These are phyloP conservation scores for Noctua fimbriata DNA, from an alignment of 2,888 invertebrate species.

Conservation along the genomic window DNA sequence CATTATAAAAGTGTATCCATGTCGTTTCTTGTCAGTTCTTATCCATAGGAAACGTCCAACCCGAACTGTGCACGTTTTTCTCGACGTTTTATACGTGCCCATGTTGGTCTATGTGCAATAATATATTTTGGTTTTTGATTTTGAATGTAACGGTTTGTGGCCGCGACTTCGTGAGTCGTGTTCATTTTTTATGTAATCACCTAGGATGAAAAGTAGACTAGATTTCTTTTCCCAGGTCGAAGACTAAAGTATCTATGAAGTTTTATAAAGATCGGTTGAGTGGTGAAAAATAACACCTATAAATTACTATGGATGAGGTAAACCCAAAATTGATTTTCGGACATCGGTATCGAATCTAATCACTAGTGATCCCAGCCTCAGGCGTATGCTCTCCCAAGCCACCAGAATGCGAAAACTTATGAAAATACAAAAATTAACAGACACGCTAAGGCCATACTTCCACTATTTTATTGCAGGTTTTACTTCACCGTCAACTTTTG, in stretches of 20 bases:
- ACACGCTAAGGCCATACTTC: background rate
- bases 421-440: conserved; percentile 1
- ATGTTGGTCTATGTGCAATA: too few species aligned
- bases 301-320: background rate
- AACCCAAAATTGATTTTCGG: background rate
- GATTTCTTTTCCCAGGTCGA: background rate
- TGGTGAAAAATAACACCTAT: background rate
- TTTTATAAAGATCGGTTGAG: background rate
- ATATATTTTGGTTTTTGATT: too few species aligned
- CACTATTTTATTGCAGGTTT: conserved; percentile 12
- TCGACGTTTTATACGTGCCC: too few species aligned
- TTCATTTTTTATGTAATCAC: background rate
- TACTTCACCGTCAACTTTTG: conserved; percentile 6
- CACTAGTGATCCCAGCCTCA: background rate
- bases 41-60: too few species aligned
- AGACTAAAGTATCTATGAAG: background rate
- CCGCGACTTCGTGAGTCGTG: background rate
- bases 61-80: too few species aligned
- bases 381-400: background rate
- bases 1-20: too few species aligned
- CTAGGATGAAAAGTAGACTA: background rate
- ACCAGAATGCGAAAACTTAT: background rate
- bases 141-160: background rate
- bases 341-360: background rate
- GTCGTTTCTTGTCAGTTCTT: too few species aligned